Evolutionary conservation across 2,797 vertebrate species (phyloP).

Genomic region (Gymnothorax reevesii): DNA sequence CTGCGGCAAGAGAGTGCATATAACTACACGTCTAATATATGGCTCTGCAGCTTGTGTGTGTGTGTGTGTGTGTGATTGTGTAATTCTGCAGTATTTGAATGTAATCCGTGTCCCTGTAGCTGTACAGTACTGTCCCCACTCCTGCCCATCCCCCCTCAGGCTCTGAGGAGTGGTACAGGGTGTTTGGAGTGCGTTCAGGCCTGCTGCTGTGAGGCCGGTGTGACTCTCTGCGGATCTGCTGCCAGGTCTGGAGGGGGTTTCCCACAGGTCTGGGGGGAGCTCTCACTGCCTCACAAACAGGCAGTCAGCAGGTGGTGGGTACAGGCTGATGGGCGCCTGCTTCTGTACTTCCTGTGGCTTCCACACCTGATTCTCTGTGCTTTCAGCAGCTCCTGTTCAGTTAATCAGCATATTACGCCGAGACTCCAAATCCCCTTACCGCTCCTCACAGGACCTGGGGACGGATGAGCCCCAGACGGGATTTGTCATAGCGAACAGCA

Average conservation of each 20-base stretch:
- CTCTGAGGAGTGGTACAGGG: too few species aligned
- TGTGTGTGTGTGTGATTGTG: slow-evolving; percentile 22
- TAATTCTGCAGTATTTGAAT: not conserved
- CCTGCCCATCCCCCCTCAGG: too few species aligned
- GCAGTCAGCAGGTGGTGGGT: not conserved
- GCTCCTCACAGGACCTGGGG: not conserved
- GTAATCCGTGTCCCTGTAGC: not conserved
- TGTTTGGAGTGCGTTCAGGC: too few species aligned
- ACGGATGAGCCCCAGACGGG: not conserved
- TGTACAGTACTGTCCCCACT: too few species aligned
- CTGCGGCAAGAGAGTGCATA: too few species aligned
- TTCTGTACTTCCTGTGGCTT: not conserved
- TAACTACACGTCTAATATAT: too few species aligned
- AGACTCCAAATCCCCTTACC: not conserved
- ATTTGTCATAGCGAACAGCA: not conserved
- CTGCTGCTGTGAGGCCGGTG: too few species aligned
- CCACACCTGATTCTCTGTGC: not conserved
- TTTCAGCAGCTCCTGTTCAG: not conserved
- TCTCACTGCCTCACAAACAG: not conserved
- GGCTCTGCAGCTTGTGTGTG: not conserved
- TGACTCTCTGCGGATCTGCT: too few species aligned
- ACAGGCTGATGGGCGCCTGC: not conserved
- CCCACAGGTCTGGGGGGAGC: too few species aligned
- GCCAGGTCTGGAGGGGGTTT: too few species aligned
- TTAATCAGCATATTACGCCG: not conserved